Conservation (phyloP, 2,888 invertebrate genomes). For the Phengaris arion region DNA sequence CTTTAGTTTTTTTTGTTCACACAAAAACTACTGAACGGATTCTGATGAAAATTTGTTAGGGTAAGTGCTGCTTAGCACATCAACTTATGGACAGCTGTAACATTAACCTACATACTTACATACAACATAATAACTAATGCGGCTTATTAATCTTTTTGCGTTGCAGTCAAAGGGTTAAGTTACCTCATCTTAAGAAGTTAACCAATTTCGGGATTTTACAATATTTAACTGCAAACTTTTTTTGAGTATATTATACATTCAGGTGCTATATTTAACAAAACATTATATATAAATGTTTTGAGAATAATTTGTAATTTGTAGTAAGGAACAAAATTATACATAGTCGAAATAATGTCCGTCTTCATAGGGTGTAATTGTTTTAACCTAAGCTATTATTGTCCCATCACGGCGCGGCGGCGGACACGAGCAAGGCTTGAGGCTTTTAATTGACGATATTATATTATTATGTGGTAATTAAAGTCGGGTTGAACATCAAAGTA, state of each 20-base stretch:
- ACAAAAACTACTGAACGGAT: no score
- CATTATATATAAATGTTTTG: background rate
- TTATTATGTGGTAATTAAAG: background rate
- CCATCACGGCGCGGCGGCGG: background rate
- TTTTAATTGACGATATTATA: background rate
- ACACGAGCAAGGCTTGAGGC: background rate
- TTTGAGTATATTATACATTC: no score
- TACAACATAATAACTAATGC: no score
- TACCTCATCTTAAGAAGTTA: no score
- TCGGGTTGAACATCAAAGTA: background rate
- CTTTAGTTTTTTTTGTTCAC: no score
- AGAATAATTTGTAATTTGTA: background rate
- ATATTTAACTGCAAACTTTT: background rate
- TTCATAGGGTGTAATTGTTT: slow-evolving; percentile 10
- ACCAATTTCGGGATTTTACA: no score
- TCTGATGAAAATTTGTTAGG: no score
- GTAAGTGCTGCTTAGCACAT: no score
- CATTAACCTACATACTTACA: no score
- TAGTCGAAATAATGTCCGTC: background rate
- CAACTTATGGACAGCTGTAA: no score
- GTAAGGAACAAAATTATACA: background rate
- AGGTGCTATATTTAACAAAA: background rate
- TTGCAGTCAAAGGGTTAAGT: no score
- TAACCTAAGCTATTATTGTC: slow-evolving; percentile 12
- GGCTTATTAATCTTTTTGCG: no score